These are phyloP conservation scores for Helostoma temminkii DNA, from an alignment of 2,797 vertebrate genomes.

Conservation along the genomic window DNA sequence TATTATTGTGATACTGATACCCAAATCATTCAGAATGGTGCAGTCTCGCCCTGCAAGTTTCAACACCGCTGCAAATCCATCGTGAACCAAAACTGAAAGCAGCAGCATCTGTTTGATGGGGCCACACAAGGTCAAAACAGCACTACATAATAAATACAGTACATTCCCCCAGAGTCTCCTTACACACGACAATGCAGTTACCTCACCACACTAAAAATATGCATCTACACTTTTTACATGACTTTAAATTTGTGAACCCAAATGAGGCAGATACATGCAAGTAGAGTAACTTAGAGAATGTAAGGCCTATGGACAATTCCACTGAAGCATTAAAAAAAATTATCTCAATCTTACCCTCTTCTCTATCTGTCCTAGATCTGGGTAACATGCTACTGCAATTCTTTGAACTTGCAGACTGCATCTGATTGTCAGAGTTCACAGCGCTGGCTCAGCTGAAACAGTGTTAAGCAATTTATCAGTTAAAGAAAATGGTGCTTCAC, in stretches of 20 bases:
- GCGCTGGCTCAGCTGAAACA: slow-evolving; percentile 9
- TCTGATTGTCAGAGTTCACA: slow-evolving; percentile 7
- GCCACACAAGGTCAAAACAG: neutral
- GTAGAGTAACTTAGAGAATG: too few relatives aligned
- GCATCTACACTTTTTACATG: slow-evolving; percentile 15
- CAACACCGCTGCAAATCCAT: slow-evolving; percentile 16
- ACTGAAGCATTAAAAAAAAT: slow-evolving; percentile 35
- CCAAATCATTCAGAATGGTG: slow-evolving; percentile 56
- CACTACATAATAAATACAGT: slow-evolving; percentile 26
- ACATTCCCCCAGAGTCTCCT: neutral
- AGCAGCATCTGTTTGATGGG: slow-evolving; percentile 16
- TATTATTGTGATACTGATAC: too few relatives aligned
- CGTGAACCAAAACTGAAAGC: slow-evolving; percentile 24
- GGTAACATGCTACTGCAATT: slow-evolving; percentile 19
- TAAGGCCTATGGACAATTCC: too few relatives aligned
- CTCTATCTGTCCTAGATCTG: slow-evolving; percentile 20
- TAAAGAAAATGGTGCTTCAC: neutral
- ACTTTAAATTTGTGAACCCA: neutral
- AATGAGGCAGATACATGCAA: slow-evolving; percentile 7
- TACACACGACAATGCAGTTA: neutral
- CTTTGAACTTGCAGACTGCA: slow-evolving; percentile 18
- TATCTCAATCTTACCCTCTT: slow-evolving; percentile 32
- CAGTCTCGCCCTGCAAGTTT: slow-evolving; percentile 59
- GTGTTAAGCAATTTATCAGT: slow-evolving; percentile 1
- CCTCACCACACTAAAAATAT: slow-evolving; percentile 3